A percentile compares a stretch with the other conserved stretches of the same genome.
Evolutionary conservation across 2,113 vertebrate species (phyloP).

Genomic region (Mixornis gularis): DNA sequence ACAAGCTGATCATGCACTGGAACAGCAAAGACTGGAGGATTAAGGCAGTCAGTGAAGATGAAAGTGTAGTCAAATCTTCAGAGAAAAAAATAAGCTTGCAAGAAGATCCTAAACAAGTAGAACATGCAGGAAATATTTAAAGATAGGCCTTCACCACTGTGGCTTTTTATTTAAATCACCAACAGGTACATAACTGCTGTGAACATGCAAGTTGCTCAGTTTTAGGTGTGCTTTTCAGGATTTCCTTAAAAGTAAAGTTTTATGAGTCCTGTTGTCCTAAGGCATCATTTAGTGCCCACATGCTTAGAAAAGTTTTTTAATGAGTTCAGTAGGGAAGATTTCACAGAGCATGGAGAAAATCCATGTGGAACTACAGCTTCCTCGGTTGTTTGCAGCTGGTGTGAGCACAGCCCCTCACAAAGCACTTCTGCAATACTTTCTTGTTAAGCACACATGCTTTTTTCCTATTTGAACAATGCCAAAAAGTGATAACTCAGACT

Average conservation of each 20-base stretch:
- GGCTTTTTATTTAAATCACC: neutral
- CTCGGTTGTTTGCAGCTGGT: neutral
- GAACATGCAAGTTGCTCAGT: neutral
- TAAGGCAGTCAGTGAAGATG: slow-evolving; percentile 68
- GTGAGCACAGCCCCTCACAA: slow-evolving; percentile 5
- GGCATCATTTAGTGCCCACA: neutral
- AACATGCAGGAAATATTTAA: slow-evolving; percentile 53
- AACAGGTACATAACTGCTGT: neutral
- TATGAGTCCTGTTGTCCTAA: neutral
- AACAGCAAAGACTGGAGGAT: slow-evolving; percentile 68
- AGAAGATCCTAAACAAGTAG: slow-evolving; percentile 57
- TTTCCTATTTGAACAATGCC: slow-evolving; percentile 62
- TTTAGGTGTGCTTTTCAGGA: neutral
- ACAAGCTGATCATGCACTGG: slow-evolving; percentile 63
- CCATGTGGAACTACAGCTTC: neutral
- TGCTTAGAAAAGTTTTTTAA: slow-evolving; percentile 43
- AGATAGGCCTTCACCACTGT: neutral
- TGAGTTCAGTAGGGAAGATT: slow-evolving; percentile 52
- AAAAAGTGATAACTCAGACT: slow-evolving; percentile 71
- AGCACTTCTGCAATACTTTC: slow-evolving; percentile 28
- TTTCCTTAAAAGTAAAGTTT: neutral
- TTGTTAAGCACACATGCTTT: slow-evolving; percentile 26
- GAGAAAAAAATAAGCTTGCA: slow-evolving; percentile 24
- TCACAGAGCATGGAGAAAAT: slow-evolving; percentile 29
- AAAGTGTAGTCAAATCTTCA: slow-evolving; percentile 63